Evolutionary conservation across 2,888 invertebrate species (phyloP).

Genomic region (Metacarcinus magister): DNA sequence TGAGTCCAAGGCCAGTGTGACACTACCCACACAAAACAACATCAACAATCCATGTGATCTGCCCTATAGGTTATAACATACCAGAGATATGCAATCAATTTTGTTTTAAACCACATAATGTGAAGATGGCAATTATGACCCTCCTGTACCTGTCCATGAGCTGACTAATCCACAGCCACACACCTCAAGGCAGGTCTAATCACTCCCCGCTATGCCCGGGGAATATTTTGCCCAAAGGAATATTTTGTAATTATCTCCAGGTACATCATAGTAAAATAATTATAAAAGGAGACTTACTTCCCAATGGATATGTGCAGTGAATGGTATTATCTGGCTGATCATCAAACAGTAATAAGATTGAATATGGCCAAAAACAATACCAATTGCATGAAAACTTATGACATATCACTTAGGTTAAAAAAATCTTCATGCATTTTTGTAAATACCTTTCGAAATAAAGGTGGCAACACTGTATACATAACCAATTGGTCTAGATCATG

Average conservation of each 20-base stretch:
- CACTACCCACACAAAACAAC: conserved; percentile 11
- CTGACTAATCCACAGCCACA: not conserved
- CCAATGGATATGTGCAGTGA: not conserved
- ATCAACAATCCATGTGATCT: not conserved
- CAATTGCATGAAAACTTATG: conserved; percentile 18
- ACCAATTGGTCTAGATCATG: not conserved
- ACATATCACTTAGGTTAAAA: not conserved
- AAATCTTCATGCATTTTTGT: not conserved
- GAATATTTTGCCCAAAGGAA: no score
- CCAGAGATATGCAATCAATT: not conserved
- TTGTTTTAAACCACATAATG: not conserved
- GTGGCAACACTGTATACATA: conserved; percentile 14
- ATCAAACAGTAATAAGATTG: not conserved
- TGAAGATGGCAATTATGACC: not conserved
- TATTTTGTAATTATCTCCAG: not conserved
- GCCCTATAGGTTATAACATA: not conserved
- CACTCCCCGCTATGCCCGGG: not conserved
- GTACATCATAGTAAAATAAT: not conserved
- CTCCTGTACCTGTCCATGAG: not conserved
- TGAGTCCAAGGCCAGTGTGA: not conserved
- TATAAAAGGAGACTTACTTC: not conserved
- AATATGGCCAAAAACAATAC: conserved; percentile 49
- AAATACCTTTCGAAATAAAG: conserved; percentile 29
- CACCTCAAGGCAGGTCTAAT: not conserved
- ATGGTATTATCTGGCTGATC: not conserved